A percentile compares a stretch with the other conserved stretches of the same genome.
phyloP scores from a whole-genome alignment of 2,888 invertebrate species.

The Diarsia brunnea region DNA sequence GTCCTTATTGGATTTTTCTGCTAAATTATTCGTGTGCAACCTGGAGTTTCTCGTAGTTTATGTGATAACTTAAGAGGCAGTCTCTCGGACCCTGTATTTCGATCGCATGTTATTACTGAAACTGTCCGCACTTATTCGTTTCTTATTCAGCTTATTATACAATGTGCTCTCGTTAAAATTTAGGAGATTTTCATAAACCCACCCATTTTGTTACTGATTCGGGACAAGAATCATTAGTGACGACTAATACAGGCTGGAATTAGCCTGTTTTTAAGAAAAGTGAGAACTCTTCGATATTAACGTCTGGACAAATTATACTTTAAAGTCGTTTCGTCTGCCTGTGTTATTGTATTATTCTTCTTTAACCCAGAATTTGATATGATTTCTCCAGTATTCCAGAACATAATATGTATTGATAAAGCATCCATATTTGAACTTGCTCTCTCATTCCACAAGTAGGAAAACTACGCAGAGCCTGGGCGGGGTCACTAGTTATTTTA shows the following conservation, averaged over 20 bases:
- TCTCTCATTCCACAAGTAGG: neutral
- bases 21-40: slow-evolving; percentile 10
- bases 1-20: slow-evolving; percentile 29
- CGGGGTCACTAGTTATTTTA: neutral
- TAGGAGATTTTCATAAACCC: too few species aligned
- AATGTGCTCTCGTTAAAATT: too few species aligned
- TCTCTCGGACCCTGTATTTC: neutral
- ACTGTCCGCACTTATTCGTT: neutral
- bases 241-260: too few species aligned
- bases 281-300: neutral
- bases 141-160: neutral
- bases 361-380: neutral
- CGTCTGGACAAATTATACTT: neutral
- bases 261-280: neutral
- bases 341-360: neutral
- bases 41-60: neutral
- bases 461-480: neutral
- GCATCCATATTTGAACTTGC: too few species aligned
- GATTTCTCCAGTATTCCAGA: neutral
- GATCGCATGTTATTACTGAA: neutral
- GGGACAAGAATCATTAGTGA: too few species aligned
- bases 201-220: too few species aligned
- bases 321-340: neutral
- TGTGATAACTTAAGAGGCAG: neutral
- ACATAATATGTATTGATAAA: neutral